phyloP scores from a whole-genome alignment of 2,797 vertebrate species.

The Pantherophis vulpinus region DNA sequence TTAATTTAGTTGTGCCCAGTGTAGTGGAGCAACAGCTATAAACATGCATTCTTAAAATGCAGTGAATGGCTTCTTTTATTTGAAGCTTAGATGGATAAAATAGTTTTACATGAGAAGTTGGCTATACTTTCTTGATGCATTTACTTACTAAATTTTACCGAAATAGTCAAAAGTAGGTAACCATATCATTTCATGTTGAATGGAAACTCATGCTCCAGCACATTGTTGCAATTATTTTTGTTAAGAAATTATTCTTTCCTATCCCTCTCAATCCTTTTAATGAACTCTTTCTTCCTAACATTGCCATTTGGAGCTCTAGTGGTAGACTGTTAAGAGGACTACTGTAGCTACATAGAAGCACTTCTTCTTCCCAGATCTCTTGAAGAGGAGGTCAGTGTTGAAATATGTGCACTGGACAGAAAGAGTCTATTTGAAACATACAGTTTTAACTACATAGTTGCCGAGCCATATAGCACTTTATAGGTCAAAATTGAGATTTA shows the following conservation, averaged over 20 bases:
- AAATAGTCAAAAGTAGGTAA: background rate
- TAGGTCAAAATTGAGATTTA: background rate
- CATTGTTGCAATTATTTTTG: background rate
- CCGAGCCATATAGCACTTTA: background rate
- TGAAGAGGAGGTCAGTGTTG: background rate
- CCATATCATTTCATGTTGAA: background rate
- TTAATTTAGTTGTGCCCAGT: slow-evolving; percentile 8
- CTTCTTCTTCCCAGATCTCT: background rate
- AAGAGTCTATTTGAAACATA: background rate
- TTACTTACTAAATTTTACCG: background rate
- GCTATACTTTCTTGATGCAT: background rate
- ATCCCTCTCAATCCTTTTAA: background rate
- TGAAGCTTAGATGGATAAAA: background rate
- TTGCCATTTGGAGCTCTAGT: background rate
- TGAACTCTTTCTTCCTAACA: background rate
- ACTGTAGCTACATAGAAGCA: background rate
- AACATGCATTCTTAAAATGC: slow-evolving; percentile 11
- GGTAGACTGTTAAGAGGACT: background rate
- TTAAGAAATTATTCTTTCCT: background rate
- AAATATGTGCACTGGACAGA: background rate
- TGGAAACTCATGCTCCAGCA: background rate
- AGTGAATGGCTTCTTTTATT: slow-evolving; percentile 8
- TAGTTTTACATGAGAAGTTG: background rate
- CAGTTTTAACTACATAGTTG: background rate
- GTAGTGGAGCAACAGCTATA: slow-evolving; percentile 18